Evolutionary conservation across 2,113 vertebrate species (phyloP).

Genomic region (Camelus bactrianus): DNA sequence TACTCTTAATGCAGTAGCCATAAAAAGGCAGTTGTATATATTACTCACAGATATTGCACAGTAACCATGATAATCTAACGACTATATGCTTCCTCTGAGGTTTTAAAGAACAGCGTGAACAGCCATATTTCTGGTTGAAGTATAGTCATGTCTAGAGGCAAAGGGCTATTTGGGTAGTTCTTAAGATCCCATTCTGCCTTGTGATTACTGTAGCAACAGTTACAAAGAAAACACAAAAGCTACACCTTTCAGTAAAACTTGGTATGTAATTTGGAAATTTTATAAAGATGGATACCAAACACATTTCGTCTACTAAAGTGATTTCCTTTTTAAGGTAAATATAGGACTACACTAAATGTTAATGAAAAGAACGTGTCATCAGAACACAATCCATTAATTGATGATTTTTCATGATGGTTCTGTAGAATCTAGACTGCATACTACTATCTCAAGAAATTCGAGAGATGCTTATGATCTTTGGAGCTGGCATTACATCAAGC

Average conservation of each 20-base stretch:
- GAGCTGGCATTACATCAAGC: neutral
- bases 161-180: neutral
- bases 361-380: neutral
- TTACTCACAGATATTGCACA: constrained; percentile 73
- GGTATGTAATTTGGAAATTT: constrained; percentile 9
- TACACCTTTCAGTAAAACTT: neutral
- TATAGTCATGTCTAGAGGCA: constrained; percentile 1
- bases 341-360: neutral
- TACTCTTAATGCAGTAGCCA: constrained; percentile 64
- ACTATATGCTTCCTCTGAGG: constrained; percentile 66
- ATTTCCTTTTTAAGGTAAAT: constrained; percentile 21
- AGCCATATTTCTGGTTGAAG: constrained; percentile 64
- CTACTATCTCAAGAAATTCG: neutral
- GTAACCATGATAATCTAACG: constrained; percentile 65
- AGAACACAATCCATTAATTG: neutral
- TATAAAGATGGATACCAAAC: neutral
- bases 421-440: neutral
- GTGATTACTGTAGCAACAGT: neutral
- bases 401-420: neutral
- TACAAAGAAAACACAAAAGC: constrained; percentile 11
- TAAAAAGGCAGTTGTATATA: constrained; percentile 79
- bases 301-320: neutral
- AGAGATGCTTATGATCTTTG: neutral
- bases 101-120: constrained; percentile 52
- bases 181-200: neutral